A percentile compares a stretch with the other conserved stretches of the same genome.
Evolutionary conservation across 1,140 invertebrate species (phyloP).

Genomic region (Condylostylus longicornis): DNA sequence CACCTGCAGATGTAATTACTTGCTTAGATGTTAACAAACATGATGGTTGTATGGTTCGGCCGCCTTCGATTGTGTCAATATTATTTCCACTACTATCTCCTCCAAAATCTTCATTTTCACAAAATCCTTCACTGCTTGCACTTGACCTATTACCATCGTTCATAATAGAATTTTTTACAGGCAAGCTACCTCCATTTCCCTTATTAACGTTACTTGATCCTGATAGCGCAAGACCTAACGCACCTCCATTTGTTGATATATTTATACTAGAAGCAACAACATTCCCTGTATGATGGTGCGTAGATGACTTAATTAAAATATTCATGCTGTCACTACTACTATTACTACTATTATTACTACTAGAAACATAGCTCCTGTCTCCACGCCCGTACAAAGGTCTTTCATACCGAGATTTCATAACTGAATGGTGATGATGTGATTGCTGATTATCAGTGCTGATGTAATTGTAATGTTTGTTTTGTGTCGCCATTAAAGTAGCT

Average conservation of each 20-base stretch:
- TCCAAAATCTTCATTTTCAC: conserved; percentile 75
- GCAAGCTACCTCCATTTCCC: conserved; percentile 4
- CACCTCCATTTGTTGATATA: background rate
- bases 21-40: conserved; percentile 7
- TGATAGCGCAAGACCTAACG: background rate
- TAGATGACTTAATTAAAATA: conserved; percentile 15
- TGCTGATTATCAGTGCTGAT: conserved; percentile 37
- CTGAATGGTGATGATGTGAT: conserved; percentile 30
- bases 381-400: conserved; percentile 19
- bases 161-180: background rate
- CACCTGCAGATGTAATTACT: background rate
- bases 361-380: conserved; percentile 16
- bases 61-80: conserved; percentile 15
- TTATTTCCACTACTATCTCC: conserved; percentile 29
- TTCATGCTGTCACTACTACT: conserved; percentile 17
- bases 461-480: conserved; percentile 35
- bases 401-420: conserved; percentile 21
- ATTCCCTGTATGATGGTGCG: no score
- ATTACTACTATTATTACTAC: conserved; percentile 18
- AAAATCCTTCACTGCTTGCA: conserved; percentile 89
- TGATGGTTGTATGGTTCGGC: conserved; percentile 8
- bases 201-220: conserved; percentile 10
- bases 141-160: conserved; percentile 75
- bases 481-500: conserved; percentile 45
- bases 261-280: background rate